A percentile compares a stretch with the other conserved stretches of the same genome.
Conservation (phyloP, 2,113 vertebrate species). For the Haliaeetus leucogaster region DNA sequence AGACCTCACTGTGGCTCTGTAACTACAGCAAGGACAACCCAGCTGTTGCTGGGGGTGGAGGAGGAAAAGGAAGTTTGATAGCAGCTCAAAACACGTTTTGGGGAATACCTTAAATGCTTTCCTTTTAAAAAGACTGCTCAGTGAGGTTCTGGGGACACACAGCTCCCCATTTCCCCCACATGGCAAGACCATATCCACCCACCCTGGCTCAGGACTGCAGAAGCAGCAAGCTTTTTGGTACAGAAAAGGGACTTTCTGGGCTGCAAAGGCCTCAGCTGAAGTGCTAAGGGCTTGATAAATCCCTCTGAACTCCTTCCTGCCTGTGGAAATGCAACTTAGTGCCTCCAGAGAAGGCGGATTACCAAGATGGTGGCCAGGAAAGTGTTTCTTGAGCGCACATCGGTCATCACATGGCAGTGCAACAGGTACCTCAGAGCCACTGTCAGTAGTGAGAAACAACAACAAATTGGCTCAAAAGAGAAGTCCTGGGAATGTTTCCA, state of each 20-base stretch:
- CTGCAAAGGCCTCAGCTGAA: not conserved
- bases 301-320: not conserved
- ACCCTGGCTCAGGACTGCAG: not conserved
- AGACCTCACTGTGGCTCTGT: not conserved
- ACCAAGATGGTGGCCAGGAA: not conserved
- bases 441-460: not conserved
- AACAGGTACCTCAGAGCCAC: not conserved
- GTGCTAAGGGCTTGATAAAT: too few relatives aligned
- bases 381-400: not conserved
- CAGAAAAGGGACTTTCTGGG: not conserved
- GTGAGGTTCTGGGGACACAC: not conserved
- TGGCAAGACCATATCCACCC: accelerated
- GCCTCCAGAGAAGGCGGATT: not conserved
- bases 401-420: not conserved
- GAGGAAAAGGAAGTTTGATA: not conserved
- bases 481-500: not conserved
- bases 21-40: not conserved
- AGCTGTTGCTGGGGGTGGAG: not conserved
- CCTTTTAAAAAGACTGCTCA: not conserved
- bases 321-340: not conserved
- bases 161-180: not conserved
- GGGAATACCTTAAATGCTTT: not conserved
- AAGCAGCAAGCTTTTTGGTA: not conserved
- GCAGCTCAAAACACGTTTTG: not conserved
- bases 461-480: not conserved